Conservation (phyloP, 2,113 vertebrate genomes). For the Myotis lucifugus region DNA sequence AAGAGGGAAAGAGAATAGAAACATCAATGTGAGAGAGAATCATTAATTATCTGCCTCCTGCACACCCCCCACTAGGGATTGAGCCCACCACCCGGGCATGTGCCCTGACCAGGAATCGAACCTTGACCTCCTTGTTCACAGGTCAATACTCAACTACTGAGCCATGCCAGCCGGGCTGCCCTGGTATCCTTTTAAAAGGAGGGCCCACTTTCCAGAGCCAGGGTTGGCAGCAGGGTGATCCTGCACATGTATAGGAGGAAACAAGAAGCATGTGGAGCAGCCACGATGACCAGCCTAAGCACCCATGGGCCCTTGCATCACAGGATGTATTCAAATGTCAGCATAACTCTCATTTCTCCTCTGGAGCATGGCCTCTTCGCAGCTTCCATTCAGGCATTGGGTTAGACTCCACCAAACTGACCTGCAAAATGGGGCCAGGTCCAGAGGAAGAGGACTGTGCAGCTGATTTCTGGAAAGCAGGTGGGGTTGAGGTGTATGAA, state of each 20-base stretch:
- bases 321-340: neutral
- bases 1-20: no score
- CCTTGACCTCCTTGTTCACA: no score
- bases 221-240: neutral
- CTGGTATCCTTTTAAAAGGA: neutral
- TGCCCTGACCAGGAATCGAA: no score
- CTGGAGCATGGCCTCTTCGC: neutral
- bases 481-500: neutral
- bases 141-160: no score
- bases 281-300: neutral
- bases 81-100: no score
- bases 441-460: neutral
- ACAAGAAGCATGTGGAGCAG: neutral
- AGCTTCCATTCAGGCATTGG: neutral
- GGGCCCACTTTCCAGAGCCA: neutral
- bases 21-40: no score
- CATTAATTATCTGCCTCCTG: no score
- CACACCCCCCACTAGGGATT: no score
- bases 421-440: neutral
- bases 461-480: neutral
- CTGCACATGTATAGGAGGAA: neutral
- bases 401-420: neutral
- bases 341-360: neutral
- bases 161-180: neutral
- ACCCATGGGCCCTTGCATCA: fast-evolving